These are phyloP conservation scores for Aphis gossypii DNA, from an alignment of 1,140 invertebrate species.

Conservation along the genomic window DNA sequence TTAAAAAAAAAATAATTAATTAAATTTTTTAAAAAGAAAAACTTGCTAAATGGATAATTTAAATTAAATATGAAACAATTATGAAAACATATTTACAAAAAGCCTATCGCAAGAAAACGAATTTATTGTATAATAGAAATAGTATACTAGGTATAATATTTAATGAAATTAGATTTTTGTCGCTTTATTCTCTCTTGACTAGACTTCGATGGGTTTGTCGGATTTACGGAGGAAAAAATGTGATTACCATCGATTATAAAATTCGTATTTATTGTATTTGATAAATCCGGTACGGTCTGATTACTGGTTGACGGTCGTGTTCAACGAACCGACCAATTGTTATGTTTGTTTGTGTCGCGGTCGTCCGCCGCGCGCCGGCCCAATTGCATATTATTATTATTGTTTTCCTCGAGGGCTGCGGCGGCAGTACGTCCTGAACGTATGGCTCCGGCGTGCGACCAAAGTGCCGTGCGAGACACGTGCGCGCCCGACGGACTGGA, in stretches of 20 bases:
- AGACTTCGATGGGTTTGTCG: neutral
- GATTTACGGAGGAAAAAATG: neutral
- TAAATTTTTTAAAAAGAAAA: too few relatives aligned
- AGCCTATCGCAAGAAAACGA: too few relatives aligned
- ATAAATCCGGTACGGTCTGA: neutral
- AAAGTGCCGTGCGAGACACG: neutral
- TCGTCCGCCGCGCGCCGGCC: neutral
- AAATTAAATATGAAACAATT: too few relatives aligned
- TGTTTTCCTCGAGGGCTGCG: conserved; percentile 28
- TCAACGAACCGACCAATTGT: conserved; percentile 47
- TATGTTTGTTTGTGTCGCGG: conserved; percentile 39
- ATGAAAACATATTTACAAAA: too few relatives aligned
- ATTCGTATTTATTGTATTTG: conserved; percentile 27
- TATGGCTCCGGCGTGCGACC: neutral
- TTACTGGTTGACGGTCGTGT: conserved; percentile 12
- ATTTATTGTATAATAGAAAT: too few relatives aligned
- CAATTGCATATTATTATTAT: neutral
- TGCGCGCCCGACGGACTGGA: neutral
- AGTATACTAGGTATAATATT: neutral
- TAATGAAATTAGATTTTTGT: neutral
- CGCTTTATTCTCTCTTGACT: neutral
- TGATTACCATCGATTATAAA: neutral
- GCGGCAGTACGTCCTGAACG: neutral
- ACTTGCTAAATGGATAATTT: too few relatives aligned
- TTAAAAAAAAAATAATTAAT: too few relatives aligned